phyloP scores from a whole-genome alignment of 2,797 vertebrate species.

The Artibeus lituratus region DNA sequence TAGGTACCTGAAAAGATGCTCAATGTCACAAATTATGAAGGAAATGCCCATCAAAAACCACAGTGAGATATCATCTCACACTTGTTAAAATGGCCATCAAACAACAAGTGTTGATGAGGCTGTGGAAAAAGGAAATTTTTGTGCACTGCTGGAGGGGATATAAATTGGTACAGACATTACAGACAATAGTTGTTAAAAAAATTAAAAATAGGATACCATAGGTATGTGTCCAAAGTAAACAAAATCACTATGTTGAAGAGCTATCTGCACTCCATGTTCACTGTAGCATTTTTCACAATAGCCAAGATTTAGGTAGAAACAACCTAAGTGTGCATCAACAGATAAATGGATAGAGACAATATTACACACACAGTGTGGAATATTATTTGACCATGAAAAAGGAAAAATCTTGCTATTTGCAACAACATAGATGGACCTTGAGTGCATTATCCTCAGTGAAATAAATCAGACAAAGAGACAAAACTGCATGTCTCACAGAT shows the following conservation, averaged over 20 bases:
- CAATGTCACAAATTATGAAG: background rate
- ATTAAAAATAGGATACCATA: too few species aligned
- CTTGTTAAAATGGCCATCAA: background rate
- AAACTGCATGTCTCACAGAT: background rate
- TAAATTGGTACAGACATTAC: too few species aligned
- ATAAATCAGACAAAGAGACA: background rate
- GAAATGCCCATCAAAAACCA: background rate
- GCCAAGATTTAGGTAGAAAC: too few species aligned
- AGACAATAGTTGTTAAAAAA: too few species aligned
- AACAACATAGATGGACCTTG: background rate
- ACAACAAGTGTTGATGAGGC: background rate
- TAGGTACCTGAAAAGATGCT: background rate
- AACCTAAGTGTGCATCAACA: too few species aligned
- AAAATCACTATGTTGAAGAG: too few species aligned
- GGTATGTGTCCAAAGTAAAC: too few species aligned
- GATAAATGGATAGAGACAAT: too few species aligned
- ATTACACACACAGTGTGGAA: background rate
- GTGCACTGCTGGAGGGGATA: too few species aligned
- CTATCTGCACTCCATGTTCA: too few species aligned
- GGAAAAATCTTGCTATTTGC: background rate
- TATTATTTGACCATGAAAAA: background rate
- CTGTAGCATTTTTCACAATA: too few species aligned
- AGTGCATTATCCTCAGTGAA: background rate
- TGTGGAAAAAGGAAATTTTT: too few species aligned
- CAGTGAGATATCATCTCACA: background rate